Base-by-base conservation (phyloP, 2,797 vertebrate genomes). In the Martes flavigula region DNA sequence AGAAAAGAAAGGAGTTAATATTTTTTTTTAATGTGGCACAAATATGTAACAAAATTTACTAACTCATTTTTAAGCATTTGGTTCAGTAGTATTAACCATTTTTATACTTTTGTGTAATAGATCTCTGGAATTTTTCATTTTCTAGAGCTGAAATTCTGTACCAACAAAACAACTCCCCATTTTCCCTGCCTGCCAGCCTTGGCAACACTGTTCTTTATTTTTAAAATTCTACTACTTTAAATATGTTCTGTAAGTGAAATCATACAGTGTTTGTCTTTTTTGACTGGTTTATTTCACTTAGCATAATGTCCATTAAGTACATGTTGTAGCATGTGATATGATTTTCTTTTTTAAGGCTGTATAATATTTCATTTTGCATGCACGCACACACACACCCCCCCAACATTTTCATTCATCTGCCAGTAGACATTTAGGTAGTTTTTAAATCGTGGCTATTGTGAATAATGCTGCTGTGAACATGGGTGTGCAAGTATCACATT, bases 221-320 rank as follows among this genome's bases (percentile, higher is more conserved):
- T 85, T 15, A 75, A 64, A 79, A 46, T 91, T 54, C 77, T 58
- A 48, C 77, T 90, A 83, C 54, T 93, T 68, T 73, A 60, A 25
- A 58, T 78, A 89, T 8, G 18, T 58, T 54, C 35, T 75, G 6
- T 60, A 62, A 64, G 17, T 91, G 40, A 38, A 93, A 46, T 91
- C 56, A 48, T 79, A 51, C 14, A 79, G 23, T 81, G 32, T 81
- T 27, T 78, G 8, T 79, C 38, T 68, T 40, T 92, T 46, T 90
- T 93, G 73, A 54, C 56, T 70, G 12, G 38, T 21, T 87, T 95
- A 58, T 83, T 87, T 96, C 48, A 81, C 21, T 93, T 91, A 84
- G 62, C 68, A 46, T 79, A 84, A 58, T 60, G 14, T 90, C 30
- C 48, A 66, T 32, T 21, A n/a, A 56, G 32, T 96, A 84, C 43